A percentile compares a stretch with the other conserved stretches of the same genome.
These are phyloP conservation scores for Auanema freiburgensis DNA, from an alignment of 2,888 invertebrate species.

Conservation along the genomic window DNA sequence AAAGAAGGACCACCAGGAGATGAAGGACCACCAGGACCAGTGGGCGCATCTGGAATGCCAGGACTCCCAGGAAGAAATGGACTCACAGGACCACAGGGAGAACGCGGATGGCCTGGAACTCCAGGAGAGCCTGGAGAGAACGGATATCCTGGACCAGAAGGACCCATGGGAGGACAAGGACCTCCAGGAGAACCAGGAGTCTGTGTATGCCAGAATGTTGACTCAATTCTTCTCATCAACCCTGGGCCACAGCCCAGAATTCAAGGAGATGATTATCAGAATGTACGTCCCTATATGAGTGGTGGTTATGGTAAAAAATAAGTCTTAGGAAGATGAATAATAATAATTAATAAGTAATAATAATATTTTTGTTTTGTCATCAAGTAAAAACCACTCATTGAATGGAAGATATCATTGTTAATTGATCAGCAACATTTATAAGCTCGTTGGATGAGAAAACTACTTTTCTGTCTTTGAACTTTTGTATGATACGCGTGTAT, in stretches of 20 bases:
- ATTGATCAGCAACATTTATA: too few species aligned
- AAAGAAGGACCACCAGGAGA: slow-evolving; percentile 62
- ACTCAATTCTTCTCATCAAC: slow-evolving; percentile 61
- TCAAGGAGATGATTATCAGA: slow-evolving; percentile 31
- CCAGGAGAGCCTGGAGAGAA: slow-evolving; percentile 59
- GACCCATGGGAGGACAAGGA: slow-evolving; percentile 51
- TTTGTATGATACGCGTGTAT: too few species aligned
- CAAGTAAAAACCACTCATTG: neutral
- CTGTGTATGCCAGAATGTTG: slow-evolving; percentile 64
- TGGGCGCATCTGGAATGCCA: slow-evolving; percentile 61
- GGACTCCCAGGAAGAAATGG: slow-evolving; percentile 63
- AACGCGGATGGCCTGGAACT: slow-evolving; percentile 57
- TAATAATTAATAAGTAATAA: neutral
- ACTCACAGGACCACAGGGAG: slow-evolving; percentile 51
- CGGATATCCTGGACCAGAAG: slow-evolving; percentile 61
- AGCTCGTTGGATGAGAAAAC: too few species aligned
- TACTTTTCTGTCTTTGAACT: too few species aligned
- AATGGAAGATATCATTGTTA: too few species aligned
- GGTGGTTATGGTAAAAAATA: slow-evolving; percentile 17
- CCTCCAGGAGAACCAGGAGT: slow-evolving; percentile 52
- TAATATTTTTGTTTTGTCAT: neutral
- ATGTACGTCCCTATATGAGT: neutral
- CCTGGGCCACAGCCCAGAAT: slow-evolving; percentile 59
- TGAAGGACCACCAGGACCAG: slow-evolving; percentile 61
- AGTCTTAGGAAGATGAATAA: neutral